A percentile compares a stretch with the other conserved stretches of the same genome.
phyloP scores from a whole-genome alignment of 2,888 invertebrate species.

The Xestia sexstrigata region DNA sequence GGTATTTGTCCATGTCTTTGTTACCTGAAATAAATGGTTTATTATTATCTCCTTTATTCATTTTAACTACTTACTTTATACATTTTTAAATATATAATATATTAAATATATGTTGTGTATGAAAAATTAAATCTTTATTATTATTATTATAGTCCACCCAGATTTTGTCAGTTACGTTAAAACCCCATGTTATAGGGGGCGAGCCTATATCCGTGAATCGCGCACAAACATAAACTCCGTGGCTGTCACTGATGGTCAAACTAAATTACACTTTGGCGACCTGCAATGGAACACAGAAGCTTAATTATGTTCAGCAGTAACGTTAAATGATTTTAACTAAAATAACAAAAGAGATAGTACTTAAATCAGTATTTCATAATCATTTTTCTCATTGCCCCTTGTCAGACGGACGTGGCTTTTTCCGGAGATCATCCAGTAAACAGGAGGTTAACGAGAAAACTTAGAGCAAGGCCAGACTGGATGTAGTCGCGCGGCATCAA shows the following conservation, averaged over 20 bases:
- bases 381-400: slow-evolving; percentile 29
- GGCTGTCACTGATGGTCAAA: background rate
- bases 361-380: slow-evolving; percentile 15
- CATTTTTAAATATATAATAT: too few species aligned
- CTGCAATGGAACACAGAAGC: background rate
- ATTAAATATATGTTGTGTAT: too few species aligned
- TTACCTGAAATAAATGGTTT: too few species aligned
- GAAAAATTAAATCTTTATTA: too few species aligned
- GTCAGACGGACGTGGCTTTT: slow-evolving; percentile 34
- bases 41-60: too few species aligned
- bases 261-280: background rate
- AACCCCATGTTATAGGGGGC: background rate
- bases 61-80: too few species aligned
- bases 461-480: slow-evolving; percentile 51
- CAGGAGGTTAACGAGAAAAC: slow-evolving; percentile 68
- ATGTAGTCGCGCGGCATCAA: slow-evolving; percentile 40
- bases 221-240: background rate
- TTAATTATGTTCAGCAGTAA: background rate
- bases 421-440: slow-evolving; percentile 54
- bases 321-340: background rate
- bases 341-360: too few species aligned
- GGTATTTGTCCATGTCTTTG: too few species aligned
- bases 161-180: background rate
- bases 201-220: background rate
- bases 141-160: background rate